Percentiles rank a stretch among this genome's conserved stretches.
Conservation (phyloP, 37 sponge, comb jelly and placozoan genomes). For the Aplysina aerophoba region DNA sequence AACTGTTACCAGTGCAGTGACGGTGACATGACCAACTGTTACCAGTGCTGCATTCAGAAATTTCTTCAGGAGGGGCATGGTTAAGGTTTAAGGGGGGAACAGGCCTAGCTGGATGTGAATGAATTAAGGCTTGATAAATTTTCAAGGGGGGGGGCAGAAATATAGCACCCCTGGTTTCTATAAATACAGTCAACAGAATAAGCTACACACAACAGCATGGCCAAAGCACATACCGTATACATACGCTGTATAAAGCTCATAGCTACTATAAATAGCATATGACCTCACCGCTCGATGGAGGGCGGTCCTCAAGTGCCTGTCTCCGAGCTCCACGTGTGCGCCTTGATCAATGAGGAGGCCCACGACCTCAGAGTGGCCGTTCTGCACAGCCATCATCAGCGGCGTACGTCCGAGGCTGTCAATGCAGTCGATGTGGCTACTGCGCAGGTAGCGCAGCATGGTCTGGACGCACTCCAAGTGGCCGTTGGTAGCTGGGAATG, state of each 20-base stretch:
- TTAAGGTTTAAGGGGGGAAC: no score
- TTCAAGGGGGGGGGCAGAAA: no score
- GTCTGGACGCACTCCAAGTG: conserved; percentile 60
- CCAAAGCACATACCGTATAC: conserved; percentile 6
- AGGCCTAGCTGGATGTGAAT: no score
- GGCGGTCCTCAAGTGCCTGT: conserved; percentile 74
- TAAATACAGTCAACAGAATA: no score
- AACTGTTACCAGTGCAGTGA: no score
- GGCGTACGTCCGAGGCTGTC: conserved; percentile 81
- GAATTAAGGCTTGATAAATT: no score
- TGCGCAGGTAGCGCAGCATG: conserved; percentile 60
- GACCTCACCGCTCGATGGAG: conserved; percentile 85
- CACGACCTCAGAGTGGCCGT: conserved; percentile 73
- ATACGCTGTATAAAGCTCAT: background rate
- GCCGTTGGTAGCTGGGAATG: conserved; percentile 72
- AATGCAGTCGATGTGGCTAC: conserved; percentile 63
- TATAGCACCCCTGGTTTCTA: no score
- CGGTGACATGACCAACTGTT: no score
- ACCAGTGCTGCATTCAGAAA: no score
- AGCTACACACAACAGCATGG: background rate
- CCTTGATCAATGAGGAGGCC: conserved; percentile 68
- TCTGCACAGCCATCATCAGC: conserved; percentile 86
- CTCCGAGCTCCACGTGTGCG: conserved; percentile 69
- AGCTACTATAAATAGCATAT: background rate
- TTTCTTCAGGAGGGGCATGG: no score